Base-by-base conservation (phyloP, 2,888 invertebrate genomes). In the Sminthurides aquaticus region DNA sequence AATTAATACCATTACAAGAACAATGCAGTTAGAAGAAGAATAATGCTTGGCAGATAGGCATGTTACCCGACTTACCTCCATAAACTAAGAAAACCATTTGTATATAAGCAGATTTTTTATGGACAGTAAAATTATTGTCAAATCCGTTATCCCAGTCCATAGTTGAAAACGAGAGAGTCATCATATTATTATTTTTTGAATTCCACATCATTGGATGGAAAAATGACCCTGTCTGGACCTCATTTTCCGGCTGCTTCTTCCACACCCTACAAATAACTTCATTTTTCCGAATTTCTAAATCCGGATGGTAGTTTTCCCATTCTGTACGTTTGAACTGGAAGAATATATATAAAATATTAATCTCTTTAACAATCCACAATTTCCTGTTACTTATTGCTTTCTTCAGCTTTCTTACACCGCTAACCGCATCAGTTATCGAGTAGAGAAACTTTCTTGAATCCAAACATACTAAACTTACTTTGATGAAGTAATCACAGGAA, bases 101-200 rank as follows among this genome's bases (percentile, higher is more conserved):
- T 15, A 64, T 27, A 49, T 64, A 64, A 18, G 26, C 54, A 5
- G 64, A 58, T 54, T 64, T 64, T 15, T 57, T 57, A 2, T 28
- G 27, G 25, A 48, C 15, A 2, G 62, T 56, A 25, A 28, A 18
- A 59, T 64, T 64, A 59, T 64, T 64, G 28, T 58, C 64, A 24
- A 64, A 28, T 43, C 26, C 2, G 15, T 52, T 34, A 2, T 69
- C 69, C 57, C 68, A 64, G 52, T 71, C 70, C 26, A 67, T 68
- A 1, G 72, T 71, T 24, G 69, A 68, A 60, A 73, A 73, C 27
- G 70, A 65, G 29, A 73, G 64, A 3, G 64, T 64, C 2, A 2
- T 20, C 64, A 64, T 64, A 49, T 54, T 64, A 43, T 58, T 58
- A 34, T 64, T 58, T 29, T 58, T 58, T n/a, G 54, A 52, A 29